A percentile compares a stretch with the other conserved stretches of the same genome.
Evolutionary conservation across 2,113 vertebrate species (phyloP).

Genomic region (Symphodus melops): DNA sequence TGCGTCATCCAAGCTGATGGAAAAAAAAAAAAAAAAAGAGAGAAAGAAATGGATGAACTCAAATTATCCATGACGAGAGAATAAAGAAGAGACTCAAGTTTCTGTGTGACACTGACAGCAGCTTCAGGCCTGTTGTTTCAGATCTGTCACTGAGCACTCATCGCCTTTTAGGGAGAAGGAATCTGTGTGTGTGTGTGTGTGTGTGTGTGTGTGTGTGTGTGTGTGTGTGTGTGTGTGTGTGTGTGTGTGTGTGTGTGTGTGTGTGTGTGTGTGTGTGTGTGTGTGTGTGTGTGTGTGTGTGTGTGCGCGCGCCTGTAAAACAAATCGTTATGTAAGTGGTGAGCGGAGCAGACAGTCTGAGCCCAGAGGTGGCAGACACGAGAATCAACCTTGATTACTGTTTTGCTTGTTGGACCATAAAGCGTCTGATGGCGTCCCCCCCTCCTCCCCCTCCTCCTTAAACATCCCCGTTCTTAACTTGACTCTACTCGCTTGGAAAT

Average conservation of each 20-base stretch:
- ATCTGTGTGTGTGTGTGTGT: background rate
- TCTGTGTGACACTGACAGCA: constrained; percentile 3
- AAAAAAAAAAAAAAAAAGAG: no score
- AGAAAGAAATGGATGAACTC: no score
- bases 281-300: background rate
- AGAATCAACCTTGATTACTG: background rate
- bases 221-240: background rate
- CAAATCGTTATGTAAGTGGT: constrained; percentile 1
- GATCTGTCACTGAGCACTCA: background rate
- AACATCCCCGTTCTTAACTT: background rate
- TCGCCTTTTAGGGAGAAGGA: constrained; percentile 12
- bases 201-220: background rate
- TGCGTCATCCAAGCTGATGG: no score
- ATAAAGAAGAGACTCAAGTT: background rate
- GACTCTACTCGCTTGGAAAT: background rate
- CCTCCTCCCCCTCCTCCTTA: background rate
- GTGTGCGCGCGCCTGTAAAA: background rate
- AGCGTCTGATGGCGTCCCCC: background rate
- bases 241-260: background rate
- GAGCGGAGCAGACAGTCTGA: background rate
- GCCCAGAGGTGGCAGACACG: constrained; percentile 11
- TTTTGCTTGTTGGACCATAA: background rate
- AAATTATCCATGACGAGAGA: no score
- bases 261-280: background rate
- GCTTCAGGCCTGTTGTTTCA: background rate